These are phyloP conservation scores for Metalampra italica DNA, from an alignment of 2,888 invertebrate genomes.

Conservation along the genomic window DNA sequence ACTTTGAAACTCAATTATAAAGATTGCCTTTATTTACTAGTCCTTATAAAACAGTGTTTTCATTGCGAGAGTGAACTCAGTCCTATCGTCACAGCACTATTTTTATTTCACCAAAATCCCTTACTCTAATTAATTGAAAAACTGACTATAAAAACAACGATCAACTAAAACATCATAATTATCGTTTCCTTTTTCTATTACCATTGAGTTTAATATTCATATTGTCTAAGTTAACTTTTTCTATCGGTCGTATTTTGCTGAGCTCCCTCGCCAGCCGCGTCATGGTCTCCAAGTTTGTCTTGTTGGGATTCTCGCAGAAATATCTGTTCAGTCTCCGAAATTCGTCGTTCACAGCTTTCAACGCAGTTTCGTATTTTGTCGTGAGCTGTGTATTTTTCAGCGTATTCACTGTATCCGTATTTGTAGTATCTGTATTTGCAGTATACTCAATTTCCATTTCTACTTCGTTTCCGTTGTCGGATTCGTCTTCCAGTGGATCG, in stretches of 20 bases:
- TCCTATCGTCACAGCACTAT: too few relatives aligned
- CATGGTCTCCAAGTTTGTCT: slow-evolving; percentile 31
- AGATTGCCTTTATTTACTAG: too few relatives aligned
- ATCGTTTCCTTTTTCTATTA: slow-evolving; percentile 1
- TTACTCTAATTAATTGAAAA: too few relatives aligned
- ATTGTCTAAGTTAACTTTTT: slow-evolving; percentile 18
- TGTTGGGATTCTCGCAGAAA: slow-evolving; percentile 32
- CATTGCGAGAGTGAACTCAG: too few relatives aligned
- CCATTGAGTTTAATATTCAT: slow-evolving; percentile 17
- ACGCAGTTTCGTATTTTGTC: slow-evolving; percentile 18
- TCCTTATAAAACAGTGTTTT: too few relatives aligned
- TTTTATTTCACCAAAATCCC: too few relatives aligned
- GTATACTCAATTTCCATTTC: neutral
- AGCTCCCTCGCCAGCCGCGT: slow-evolving; percentile 26
- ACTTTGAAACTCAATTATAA: too few relatives aligned
- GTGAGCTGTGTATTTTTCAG: slow-evolving; percentile 7
- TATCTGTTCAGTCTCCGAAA: slow-evolving; percentile 31
- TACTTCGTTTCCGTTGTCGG: neutral
- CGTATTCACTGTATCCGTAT: neutral
- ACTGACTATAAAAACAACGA: neutral
- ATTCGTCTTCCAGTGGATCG: slow-evolving; percentile 21
- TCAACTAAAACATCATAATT: neutral
- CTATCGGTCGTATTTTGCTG: slow-evolving; percentile 28
- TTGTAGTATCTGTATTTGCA: neutral
- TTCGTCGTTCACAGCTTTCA: slow-evolving; percentile 30